Percentiles rank a stretch among this genome's conserved stretches.
Conservation (phyloP, 1,140 invertebrate species). For the Drosophila triauraria region DNA sequence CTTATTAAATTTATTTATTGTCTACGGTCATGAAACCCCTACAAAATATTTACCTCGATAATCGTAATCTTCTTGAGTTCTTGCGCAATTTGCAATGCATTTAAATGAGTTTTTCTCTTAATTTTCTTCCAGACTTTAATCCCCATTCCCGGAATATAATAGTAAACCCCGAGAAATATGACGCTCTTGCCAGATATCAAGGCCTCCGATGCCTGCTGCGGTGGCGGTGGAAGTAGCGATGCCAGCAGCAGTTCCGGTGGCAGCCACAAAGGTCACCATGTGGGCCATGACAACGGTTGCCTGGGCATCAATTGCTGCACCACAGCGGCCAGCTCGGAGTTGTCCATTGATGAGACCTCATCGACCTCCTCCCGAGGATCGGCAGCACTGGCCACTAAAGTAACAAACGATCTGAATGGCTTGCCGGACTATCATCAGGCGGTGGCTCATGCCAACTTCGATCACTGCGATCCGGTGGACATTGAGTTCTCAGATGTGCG, state of each 20-base stretch:
- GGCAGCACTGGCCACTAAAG: slow-evolving; percentile 38
- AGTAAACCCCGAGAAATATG: slow-evolving; percentile 35
- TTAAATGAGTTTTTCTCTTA: neutral
- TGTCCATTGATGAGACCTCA: slow-evolving; percentile 74
- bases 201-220: slow-evolving; percentile 63
- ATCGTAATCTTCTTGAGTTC: slow-evolving; percentile 1
- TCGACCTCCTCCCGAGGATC: slow-evolving; percentile 50
- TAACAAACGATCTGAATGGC: slow-evolving; percentile 69
- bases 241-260: slow-evolving; percentile 46
- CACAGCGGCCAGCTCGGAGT: slow-evolving; percentile 64
- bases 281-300: slow-evolving; percentile 28
- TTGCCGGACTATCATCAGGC: slow-evolving; percentile 50
- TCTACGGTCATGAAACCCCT: neutral
- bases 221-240: slow-evolving; percentile 52
- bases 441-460: slow-evolving; percentile 64
- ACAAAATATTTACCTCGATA: slow-evolving; percentile 21
- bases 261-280: slow-evolving; percentile 34
- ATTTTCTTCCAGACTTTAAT: slow-evolving; percentile 28
- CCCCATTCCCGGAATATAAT: neutral
- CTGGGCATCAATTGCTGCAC: slow-evolving; percentile 77
- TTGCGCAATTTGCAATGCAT: slow-evolving; percentile 5
- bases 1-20: neutral
- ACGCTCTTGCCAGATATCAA: slow-evolving; percentile 82
- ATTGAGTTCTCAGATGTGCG: slow-evolving; percentile 89
- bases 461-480: slow-evolving; percentile 86